These are phyloP conservation scores for Paradoxurus hermaphroditus DNA, from an alignment of 2,113 vertebrate species.

Conservation along the genomic window DNA sequence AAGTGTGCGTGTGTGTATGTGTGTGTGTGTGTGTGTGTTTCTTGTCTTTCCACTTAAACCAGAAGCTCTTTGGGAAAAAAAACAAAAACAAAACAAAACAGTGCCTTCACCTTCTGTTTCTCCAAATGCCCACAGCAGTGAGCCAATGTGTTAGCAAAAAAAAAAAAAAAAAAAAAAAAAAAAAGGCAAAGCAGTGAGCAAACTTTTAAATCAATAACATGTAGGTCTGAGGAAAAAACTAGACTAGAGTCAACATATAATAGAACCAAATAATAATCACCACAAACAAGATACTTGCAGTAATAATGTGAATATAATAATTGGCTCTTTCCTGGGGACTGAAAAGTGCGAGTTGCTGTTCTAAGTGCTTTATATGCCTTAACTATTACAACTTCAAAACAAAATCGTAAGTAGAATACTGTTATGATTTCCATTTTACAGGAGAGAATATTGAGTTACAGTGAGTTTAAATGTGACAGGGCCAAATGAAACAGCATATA, in stretches of 20 bases:
- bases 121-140: background rate
- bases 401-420: background rate
- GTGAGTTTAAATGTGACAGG: background rate
- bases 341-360: background rate
- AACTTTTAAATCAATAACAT: background rate
- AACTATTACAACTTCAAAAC: background rate
- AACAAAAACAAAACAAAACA: too few species aligned
- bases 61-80: background rate
- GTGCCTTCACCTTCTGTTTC: background rate
- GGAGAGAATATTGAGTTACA: background rate
- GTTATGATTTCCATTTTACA: background rate
- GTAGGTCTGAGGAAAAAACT: background rate
- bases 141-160: background rate
- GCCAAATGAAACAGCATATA: background rate
- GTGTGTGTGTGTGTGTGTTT: fast-evolving
- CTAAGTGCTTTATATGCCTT: background rate
- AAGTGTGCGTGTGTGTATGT: background rate
- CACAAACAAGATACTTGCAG: background rate
- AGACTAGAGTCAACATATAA: background rate
- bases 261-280: background rate
- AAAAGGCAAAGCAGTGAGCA: background rate
- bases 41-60: background rate
- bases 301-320: background rate
- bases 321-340: background rate
- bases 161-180: background rate